A percentile compares a stretch with the other conserved stretches of the same genome.
phyloP scores from a whole-genome alignment of 2,888 invertebrate species.

The Drosophila seclusa region DNA sequence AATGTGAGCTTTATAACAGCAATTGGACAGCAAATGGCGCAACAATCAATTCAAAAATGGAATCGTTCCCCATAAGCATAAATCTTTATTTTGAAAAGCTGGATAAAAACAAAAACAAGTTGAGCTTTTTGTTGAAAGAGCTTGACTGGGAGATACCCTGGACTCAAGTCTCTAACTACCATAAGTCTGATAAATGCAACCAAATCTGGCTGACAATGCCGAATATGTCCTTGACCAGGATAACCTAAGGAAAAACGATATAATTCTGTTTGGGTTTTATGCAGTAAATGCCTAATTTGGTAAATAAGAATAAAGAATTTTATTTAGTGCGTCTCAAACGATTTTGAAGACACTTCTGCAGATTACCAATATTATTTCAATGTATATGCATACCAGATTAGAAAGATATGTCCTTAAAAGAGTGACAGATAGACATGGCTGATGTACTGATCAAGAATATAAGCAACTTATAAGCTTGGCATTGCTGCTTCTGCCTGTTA shows the following conservation, averaged over 20 bases:
- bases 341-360: not conserved
- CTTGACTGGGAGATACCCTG: not conserved
- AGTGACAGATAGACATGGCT: not conserved
- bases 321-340: not conserved
- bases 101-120: not conserved
- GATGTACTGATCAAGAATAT: not conserved
- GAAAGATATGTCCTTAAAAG: not conserved
- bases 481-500: not conserved
- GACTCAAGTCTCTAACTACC: not conserved
- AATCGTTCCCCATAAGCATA: conserved; percentile 35
- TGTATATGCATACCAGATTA: not conserved
- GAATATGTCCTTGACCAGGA: not conserved
- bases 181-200: not conserved
- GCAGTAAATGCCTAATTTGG: not conserved
- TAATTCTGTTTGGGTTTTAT: not conserved
- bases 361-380: not conserved
- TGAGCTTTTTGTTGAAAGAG: not conserved
- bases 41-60: conserved; percentile 45
- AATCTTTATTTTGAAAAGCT: conserved; percentile 60
- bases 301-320: not conserved
- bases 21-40: conserved; percentile 15
- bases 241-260: not conserved
- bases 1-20: conserved; percentile 20
- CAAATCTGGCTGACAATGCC: not conserved
- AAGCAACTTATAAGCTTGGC: not conserved